Evolutionary conservation across 2,113 vertebrate genomes (phyloP).

Genomic region (Argyrosomus japonicus): DNA sequence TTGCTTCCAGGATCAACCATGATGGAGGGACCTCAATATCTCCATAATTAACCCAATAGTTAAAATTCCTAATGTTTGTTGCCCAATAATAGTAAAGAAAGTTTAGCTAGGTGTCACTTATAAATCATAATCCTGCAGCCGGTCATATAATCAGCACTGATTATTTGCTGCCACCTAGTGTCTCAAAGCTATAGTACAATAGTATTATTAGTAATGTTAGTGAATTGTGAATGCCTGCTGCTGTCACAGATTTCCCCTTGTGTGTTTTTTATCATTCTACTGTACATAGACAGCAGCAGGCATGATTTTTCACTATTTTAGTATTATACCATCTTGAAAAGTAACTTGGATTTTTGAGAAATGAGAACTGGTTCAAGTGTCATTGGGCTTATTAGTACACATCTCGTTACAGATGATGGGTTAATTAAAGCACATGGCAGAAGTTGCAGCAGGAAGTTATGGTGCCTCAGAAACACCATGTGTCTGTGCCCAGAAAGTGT

Average conservation of each 20-base stretch:
- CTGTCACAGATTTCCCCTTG: no score
- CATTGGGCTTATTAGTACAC: not conserved
- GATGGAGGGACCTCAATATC: no score
- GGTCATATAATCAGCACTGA: not conserved
- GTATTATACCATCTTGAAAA: not conserved
- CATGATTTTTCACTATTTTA: not conserved
- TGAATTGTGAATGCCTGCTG: not conserved
- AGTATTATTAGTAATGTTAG: not conserved
- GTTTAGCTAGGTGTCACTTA: no score
- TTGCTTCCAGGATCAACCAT: no score
- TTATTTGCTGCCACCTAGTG: slow-evolving; percentile 67
- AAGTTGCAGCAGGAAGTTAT: no score
- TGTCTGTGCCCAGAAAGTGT: not conserved
- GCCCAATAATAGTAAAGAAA: no score
- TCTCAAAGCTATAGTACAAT: not conserved
- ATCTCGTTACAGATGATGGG: not conserved
- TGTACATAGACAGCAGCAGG: no score
- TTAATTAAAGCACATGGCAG: not conserved
- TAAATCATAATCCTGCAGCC: not conserved
- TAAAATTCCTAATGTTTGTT: no score
- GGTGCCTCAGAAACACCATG: not conserved
- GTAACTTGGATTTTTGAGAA: not conserved
- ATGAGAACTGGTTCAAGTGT: not conserved
- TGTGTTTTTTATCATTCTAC: no score
- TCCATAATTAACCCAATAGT: no score